Evolutionary conservation across 37 sponge, comb jelly and placozoan genomes (phyloP), one percentile per base, ranked within the genome.

Genomic region (Petrosia ficiformis): DNA sequence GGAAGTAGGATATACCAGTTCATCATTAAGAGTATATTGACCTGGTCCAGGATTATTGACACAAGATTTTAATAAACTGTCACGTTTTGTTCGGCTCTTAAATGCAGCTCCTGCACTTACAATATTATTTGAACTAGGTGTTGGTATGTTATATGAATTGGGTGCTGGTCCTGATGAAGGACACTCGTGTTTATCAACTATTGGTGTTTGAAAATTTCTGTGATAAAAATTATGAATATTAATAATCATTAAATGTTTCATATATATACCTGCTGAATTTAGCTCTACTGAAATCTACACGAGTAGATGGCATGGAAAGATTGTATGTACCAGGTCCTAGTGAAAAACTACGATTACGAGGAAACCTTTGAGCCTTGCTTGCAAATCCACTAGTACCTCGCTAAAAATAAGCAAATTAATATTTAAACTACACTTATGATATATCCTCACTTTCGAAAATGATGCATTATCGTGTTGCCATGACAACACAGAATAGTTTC

Each of bases 341-440:
- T 10, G 16, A 24, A 26, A 60, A 57, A 25, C 4, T 5, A n/a
- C 48, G 59, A 5, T 0, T 57, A 2, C 40, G 22, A 22, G 57
- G 24, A 35, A 90, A 90, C 33, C 90, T 70, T n/a, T 42, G 39
- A 19, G 81, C 93, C 85, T 87, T 94, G 10, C 93, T 90, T 28
- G 94, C 94, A 61, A 85, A 78, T 26, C 92, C 87, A 25, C 94
- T 84, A 10, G 60, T 87, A 24, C 94, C 94, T 42, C 74, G 71
- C 44, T 36, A 33, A 10, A 69, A 80, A 29, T 14, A 39, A n/a
- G 84, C 79, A 8, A 19, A 1, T n/a, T n/a, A n/a, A n/a, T n/a
- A n/a, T n/a, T n/a, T n/a, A n/a, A n/a, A n/a, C n/a, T n/a, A n/a
- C 14, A 48, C 14, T 48, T 48, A 19, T 19, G 54, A 48, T 48